Conservation (phyloP, 2,888 invertebrate species). For the Tinea pellionella region DNA sequence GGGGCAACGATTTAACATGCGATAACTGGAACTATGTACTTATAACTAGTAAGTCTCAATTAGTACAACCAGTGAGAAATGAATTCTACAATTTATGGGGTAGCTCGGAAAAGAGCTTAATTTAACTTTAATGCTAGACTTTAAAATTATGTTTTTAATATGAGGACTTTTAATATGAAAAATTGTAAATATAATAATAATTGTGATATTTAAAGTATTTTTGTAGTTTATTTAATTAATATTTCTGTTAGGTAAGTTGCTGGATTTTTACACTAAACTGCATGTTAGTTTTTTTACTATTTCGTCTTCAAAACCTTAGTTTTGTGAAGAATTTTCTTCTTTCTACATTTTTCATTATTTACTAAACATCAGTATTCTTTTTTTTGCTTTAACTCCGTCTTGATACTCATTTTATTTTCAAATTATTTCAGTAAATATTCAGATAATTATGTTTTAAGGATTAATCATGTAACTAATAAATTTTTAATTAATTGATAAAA, state of each 20-base stretch:
- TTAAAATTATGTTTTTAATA: constrained; percentile 13
- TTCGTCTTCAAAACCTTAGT: background rate
- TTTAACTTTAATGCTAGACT: constrained; percentile 19
- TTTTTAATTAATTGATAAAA: background rate
- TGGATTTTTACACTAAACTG: background rate
- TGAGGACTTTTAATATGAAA: background rate
- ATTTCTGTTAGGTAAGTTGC: background rate
- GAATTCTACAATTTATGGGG: constrained; percentile 75
- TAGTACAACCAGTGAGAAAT: constrained; percentile 61
- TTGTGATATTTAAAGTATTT: background rate
- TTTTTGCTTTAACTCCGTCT: background rate
- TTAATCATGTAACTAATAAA: background rate
- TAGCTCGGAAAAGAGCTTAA: constrained; percentile 15
- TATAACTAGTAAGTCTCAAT: constrained; percentile 67
- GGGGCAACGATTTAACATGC: constrained; percentile 77
- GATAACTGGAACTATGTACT: constrained; percentile 79
- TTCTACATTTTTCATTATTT: background rate
- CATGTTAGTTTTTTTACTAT: background rate
- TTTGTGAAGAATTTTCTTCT: background rate
- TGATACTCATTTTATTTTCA: constrained; percentile 14
- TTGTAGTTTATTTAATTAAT: background rate
- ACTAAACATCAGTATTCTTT: background rate
- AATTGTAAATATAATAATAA: background rate
- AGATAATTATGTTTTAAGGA: constrained; percentile 14
- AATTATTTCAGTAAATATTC: constrained; percentile 18